Percentiles rank a stretch among this genome's conserved stretches.
Evolutionary conservation across 1,140 invertebrate species (phyloP).

Genomic region (Aphis gossypii): DNA sequence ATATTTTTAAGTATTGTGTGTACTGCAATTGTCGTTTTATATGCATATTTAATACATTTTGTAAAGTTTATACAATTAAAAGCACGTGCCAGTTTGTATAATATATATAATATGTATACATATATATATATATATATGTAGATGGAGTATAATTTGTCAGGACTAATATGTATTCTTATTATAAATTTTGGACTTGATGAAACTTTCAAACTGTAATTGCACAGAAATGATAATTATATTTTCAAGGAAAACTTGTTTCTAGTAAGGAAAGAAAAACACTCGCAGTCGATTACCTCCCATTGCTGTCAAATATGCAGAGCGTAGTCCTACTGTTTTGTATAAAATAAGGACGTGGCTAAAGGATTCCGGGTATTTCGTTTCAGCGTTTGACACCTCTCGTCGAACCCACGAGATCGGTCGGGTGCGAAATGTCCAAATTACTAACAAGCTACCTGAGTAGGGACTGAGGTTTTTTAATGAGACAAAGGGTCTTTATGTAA

Average conservation of each 20-base stretch:
- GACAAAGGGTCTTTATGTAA: neutral
- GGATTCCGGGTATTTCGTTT: neutral
- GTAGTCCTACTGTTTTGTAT: neutral
- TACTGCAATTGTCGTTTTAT: neutral
- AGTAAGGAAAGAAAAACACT: neutral
- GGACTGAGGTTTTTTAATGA: neutral
- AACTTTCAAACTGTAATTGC: conserved; percentile 4
- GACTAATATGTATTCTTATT: conserved; percentile 3
- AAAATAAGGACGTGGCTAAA: neutral
- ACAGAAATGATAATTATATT: neutral
- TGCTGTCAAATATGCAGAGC: neutral
- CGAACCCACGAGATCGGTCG: neutral
- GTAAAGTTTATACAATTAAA: neutral
- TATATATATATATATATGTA: neutral
- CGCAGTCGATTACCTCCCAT: neutral
- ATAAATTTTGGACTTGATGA: neutral
- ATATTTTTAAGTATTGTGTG: neutral
- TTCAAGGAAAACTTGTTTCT: neutral
- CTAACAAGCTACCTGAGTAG: neutral
- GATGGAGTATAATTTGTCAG: neutral
- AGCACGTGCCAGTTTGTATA: neutral
- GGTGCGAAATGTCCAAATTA: neutral
- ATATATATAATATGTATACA: neutral
- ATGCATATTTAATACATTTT: neutral
- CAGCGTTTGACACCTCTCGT: neutral